Base-by-base conservation (phyloP, 2,113 vertebrate species). In the Machaerirhynchus nigripectus region DNA sequence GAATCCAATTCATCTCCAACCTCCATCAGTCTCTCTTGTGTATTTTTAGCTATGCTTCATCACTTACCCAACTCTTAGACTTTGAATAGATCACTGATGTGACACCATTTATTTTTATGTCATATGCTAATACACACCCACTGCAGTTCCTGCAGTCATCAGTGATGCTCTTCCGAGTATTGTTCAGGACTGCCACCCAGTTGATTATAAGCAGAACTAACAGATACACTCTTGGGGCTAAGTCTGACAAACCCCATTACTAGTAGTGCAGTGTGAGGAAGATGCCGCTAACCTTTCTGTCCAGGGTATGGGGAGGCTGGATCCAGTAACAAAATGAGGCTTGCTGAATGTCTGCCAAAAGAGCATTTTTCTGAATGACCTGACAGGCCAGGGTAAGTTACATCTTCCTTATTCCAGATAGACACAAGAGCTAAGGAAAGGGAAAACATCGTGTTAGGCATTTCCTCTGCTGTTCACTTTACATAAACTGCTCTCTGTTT, bases 381-480 rank as follows among this genome's bases (percentile, higher is more conserved):
- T 98, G 98, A 93, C 97, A 98, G 64, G 97, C 96, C 63, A 99
- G 94, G 37, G 85, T 84, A 87, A 98, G 96, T 94, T 98, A 98
- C 60, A 98, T 95, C 83, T 98, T 98, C 91, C 98, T 97, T 79
- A 98, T 80, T 81, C 96, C 98, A 47, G 96, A 96, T 15, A 50
- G 94, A 61, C 93, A 91, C 87, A 98, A 87, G 28, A 99, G 97
- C 98, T 98, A 83, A 87, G 56, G 19, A 71, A 67, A 64, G 46
- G 80, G 46, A 94, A 95, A 94, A 92, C 5, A n/a, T 20, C 0
- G 2, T 56, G 19, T 75, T 87, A 80, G 44, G 15, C 63, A 55
- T 86, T 76, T 90, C 59, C 42, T 39, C 65, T 77, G 33, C 14
- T 55, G 35, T 65, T 79, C 73, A 15, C 35, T 64, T 86, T 37